Base-by-base conservation (phyloP, 2,797 vertebrate genomes). In the Netta rufina region DNA sequence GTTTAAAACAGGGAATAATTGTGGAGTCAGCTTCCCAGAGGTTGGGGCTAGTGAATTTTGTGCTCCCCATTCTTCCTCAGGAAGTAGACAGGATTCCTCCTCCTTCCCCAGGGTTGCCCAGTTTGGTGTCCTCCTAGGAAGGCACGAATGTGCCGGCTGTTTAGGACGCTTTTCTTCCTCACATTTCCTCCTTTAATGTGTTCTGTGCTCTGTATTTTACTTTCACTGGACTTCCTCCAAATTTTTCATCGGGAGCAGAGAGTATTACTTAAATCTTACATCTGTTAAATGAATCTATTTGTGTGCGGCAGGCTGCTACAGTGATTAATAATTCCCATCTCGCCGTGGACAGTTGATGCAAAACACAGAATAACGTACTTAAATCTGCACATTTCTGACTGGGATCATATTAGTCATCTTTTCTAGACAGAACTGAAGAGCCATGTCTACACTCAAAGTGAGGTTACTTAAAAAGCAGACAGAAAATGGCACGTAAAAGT, bases 281-380 rank as follows among this genome's bases (percentile, higher is more conserved):
- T 94, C 89, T 96, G 92, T 80, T 92, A 93, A 90, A 91, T 81
- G n/a, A 93, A 91, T 96, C 39, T 80, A 36, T 82, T 84, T 92
- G 62, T 91, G 76, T 93, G 89, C 3, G 1, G 85, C 70, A 89
- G 87, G 41, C 85, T 84, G 64, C 86, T 91, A 27, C 54, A 64
- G 2, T 71, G 91, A 96, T 94, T 93, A 86, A 87, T 89, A 89
- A 88, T 93, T 85, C 89, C 92, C 84, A 74, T 95, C 65, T 60
- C 72, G 61, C 25, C 82, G 73, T 41, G 60, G 85, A 87, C 89
- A 76, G 70, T 71, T 92, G 89, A 91, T 91, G 74, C 30, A 84
- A 95, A 93, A 78, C 80, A 79, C 94, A 94, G 87, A 84, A 64
- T 81, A 75, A 18, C 79, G 54, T 82, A 94, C 94, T 92, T n/a